Percentiles rank a stretch among this genome's conserved stretches.
phyloP scores from a whole-genome alignment of 1,140 invertebrate species.

The Penaeus vannamei region DNA sequence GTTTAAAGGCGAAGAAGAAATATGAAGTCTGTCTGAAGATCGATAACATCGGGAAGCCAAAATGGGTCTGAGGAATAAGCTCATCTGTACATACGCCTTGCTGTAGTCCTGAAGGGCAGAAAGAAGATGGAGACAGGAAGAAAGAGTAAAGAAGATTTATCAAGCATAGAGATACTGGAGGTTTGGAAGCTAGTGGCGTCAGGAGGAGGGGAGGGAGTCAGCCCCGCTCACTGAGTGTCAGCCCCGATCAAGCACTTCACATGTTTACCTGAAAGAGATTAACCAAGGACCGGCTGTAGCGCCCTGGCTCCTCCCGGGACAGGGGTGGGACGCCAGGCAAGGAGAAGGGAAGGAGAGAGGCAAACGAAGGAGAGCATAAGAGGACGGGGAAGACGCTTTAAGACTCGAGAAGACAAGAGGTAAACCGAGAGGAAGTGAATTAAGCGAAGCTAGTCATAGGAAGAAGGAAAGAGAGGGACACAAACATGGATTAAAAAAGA shows the following conservation, averaged over 20 bases:
- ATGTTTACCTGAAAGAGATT: constrained; percentile 64
- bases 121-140: background rate
- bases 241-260: constrained; percentile 63
- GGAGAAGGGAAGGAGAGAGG: background rate
- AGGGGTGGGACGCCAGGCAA: background rate
- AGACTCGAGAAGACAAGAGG: background rate
- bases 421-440: background rate
- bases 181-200: background rate
- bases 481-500: background rate
- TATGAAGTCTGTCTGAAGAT: too few species aligned
- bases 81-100: too few species aligned
- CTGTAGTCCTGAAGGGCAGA: background rate
- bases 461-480: background rate
- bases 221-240: constrained; percentile 40
- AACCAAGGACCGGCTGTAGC: constrained; percentile 55
- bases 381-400: background rate
- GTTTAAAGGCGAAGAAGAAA: too few species aligned
- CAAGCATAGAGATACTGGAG: background rate
- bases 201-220: background rate
- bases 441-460: background rate
- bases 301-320: background rate
- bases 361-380: too few species aligned
- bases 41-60: too few species aligned
- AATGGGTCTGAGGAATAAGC: too few species aligned
- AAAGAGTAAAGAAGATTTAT: background rate